These are phyloP conservation scores for Phthorimaea operculella DNA, from an alignment of 1,140 invertebrate species.

Conservation along the genomic window DNA sequence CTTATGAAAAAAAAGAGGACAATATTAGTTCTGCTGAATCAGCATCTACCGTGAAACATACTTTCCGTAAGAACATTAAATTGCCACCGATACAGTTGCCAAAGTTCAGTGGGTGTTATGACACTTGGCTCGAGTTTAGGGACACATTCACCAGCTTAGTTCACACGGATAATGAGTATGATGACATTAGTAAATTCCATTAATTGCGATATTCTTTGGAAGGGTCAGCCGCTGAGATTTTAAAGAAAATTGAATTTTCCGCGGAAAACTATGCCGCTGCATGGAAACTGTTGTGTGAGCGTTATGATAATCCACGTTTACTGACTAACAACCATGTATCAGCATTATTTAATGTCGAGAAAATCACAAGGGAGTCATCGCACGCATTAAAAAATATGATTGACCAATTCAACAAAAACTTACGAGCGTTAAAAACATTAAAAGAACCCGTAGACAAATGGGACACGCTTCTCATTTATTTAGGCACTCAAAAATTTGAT, in stretches of 20 bases:
- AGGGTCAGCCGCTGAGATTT: constrained; percentile 11
- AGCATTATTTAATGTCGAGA: not conserved
- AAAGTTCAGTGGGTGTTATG: too few species aligned
- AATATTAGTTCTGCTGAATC: too few species aligned
- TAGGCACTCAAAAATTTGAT: constrained; percentile 4
- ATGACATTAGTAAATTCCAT: not conserved
- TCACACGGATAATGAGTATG: not conserved
- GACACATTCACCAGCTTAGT: not conserved
- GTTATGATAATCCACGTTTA: constrained; percentile 14
- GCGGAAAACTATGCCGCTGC: constrained; percentile 14
- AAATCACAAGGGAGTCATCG: constrained; percentile 1
- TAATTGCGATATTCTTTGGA: constrained; percentile 10
- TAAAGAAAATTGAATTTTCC: constrained; percentile 15
- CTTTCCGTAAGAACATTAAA: too few species aligned
- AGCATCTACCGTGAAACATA: too few species aligned
- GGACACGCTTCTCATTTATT: constrained; percentile 2
- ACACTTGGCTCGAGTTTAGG: too few species aligned
- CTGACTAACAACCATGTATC: not conserved
- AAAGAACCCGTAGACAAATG: not conserved
- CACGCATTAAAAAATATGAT: not conserved
- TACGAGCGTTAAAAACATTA: not conserved
- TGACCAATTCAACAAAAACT: constrained; percentile 4
- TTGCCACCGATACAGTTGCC: too few species aligned
- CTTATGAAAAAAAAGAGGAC: too few species aligned
- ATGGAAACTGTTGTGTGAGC: constrained; percentile 17